phyloP scores from a whole-genome alignment of 2,113 vertebrate species.

The Rhadina sibilatrix region DNA sequence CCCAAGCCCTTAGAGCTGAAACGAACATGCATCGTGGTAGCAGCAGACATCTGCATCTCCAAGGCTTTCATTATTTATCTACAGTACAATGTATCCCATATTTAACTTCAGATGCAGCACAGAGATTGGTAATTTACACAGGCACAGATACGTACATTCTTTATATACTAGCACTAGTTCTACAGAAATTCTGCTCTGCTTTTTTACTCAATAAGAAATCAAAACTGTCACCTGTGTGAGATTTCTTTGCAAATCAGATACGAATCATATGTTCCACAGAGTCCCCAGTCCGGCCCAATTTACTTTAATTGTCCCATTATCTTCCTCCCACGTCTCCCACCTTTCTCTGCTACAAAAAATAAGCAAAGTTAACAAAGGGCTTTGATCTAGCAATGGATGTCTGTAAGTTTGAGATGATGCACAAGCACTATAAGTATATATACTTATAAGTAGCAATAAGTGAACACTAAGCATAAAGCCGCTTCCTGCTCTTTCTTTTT shows the following conservation, averaged over 20 bases:
- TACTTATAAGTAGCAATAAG: not conserved
- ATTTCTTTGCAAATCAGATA: not conserved
- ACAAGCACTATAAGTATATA: not conserved
- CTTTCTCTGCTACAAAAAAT: not conserved
- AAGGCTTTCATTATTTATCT: not conserved
- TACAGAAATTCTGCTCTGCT: not conserved
- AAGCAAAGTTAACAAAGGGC: not conserved
- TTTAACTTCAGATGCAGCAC: not conserved
- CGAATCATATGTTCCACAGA: not conserved
- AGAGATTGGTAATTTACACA: not conserved
- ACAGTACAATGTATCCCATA: not conserved
- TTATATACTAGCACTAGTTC: not conserved
- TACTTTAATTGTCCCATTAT: not conserved
- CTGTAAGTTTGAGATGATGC: not conserved
- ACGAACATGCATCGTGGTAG: accelerated
- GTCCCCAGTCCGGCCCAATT: not conserved
- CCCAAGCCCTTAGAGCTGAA: not conserved
- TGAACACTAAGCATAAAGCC: not conserved
- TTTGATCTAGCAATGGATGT: not conserved
- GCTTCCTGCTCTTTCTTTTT: not conserved
- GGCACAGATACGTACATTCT: not conserved
- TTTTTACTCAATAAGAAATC: not conserved
- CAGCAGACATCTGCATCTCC: not conserved
- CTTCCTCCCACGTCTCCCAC: not conserved
- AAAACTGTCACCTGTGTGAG: not conserved